Percentiles rank a stretch among this genome's conserved stretches.
These are phyloP conservation scores for Aspidoscelis tigris DNA, from an alignment of 2,113 vertebrate genomes.

Conservation along the genomic window DNA sequence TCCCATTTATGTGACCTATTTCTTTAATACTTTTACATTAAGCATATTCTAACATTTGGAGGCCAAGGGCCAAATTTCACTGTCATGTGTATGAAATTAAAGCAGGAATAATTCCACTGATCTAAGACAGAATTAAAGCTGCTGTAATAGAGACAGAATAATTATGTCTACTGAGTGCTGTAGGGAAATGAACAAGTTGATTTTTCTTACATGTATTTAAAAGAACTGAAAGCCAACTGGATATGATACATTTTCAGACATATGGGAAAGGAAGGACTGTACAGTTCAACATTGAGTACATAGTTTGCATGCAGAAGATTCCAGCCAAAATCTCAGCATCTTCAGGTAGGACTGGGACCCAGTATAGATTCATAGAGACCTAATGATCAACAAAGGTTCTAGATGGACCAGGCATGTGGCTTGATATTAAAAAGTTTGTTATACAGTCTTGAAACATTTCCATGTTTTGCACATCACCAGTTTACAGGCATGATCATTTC, in stretches of 20 bases:
- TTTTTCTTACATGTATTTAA: slow-evolving; percentile 26
- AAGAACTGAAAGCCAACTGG: not conserved
- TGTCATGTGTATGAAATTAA: slow-evolving; percentile 37
- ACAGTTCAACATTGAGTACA: not conserved
- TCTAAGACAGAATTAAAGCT: slow-evolving; percentile 23
- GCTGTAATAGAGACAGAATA: slow-evolving; percentile 31
- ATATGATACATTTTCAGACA: not conserved
- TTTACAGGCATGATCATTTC: no score
- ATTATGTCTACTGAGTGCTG: slow-evolving; percentile 13
- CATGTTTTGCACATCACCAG: no score
- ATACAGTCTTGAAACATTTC: no score
- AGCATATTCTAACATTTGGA: slow-evolving; percentile 65
- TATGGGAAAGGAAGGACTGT: not conserved
- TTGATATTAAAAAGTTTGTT: no score
- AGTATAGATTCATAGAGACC: no score
- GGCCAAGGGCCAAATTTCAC: slow-evolving; percentile 38
- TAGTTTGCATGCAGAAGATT: not conserved
- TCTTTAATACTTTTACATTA: slow-evolving; percentile 66
- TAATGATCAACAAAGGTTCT: no score
- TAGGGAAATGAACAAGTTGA: slow-evolving; percentile 14
- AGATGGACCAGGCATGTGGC: no score
- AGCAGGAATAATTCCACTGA: slow-evolving; percentile 39
- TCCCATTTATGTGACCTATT: slow-evolving; percentile 72
- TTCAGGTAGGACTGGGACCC: not conserved
- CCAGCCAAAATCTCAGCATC: not conserved